Conservation (phyloP, 2,113 vertebrate species). For the Saguinus imperator region DNA sequence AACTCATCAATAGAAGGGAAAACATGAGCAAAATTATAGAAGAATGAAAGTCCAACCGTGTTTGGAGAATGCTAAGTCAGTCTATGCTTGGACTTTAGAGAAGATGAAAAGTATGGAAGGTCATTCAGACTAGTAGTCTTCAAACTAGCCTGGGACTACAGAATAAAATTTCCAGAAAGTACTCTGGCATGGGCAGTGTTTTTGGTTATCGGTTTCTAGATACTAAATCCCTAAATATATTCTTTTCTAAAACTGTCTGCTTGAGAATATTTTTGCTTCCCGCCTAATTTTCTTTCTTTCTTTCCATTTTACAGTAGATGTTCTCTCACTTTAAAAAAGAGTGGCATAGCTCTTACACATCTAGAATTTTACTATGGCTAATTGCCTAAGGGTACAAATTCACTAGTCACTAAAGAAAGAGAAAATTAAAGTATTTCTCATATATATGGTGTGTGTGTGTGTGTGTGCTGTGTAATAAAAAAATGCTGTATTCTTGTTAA, state of each 20-base stretch:
- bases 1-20: background rate
- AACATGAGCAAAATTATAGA: background rate
- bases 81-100: background rate
- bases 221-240: background rate
- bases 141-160: background rate
- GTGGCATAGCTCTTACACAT: background rate
- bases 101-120: background rate
- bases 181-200: background rate
- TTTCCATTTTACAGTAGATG: background rate
- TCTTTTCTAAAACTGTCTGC: background rate
- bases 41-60: background rate
- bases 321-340: background rate
- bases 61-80: background rate
- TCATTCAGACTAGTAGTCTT: background rate
- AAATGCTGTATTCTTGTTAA: background rate
- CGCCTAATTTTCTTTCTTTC: background rate
- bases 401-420: background rate
- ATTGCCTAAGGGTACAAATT: background rate
- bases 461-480: background rate
- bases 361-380: background rate
- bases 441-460: background rate
- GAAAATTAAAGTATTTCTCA: background rate
- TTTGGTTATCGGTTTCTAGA: background rate
- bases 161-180: background rate
- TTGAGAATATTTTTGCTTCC: background rate